Percentiles rank a stretch among this genome's conserved stretches.
Evolutionary conservation across 2,113 vertebrate species (phyloP).

Genomic region (Tor tambroides): DNA sequence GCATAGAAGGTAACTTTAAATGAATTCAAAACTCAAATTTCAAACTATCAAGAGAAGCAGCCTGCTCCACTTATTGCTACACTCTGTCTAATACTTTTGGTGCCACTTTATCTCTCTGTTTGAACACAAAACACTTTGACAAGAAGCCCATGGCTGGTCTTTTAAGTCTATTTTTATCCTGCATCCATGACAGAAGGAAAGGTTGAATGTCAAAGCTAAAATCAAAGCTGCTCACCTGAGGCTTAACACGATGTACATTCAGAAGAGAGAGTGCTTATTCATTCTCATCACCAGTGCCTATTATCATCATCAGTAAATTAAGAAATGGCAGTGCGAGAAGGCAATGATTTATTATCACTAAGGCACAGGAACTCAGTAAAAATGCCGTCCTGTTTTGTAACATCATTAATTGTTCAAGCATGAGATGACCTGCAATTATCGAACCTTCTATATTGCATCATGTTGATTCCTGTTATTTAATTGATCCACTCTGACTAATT

Average conservation of each 20-base stretch:
- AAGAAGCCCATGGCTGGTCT: neutral
- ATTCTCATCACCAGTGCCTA: neutral
- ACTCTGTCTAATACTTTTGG: neutral
- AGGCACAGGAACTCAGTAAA: neutral
- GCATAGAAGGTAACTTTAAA: neutral
- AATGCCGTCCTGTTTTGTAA: neutral
- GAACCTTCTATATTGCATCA: neutral
- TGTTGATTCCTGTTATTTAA: neutral
- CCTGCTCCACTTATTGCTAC: neutral
- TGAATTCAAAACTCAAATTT: neutral
- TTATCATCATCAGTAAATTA: neutral
- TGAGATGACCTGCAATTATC: neutral
- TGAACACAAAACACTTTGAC: neutral
- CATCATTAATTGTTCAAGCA: neutral
- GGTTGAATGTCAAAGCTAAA: neutral
- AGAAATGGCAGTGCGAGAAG: neutral
- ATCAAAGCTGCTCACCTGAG: neutral
- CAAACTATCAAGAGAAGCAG: neutral
- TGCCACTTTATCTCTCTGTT: neutral
- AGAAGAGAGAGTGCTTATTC: neutral
- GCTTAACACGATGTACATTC: neutral
- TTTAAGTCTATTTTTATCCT: constrained; percentile 12
- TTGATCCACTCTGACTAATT: neutral
- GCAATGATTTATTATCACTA: neutral
- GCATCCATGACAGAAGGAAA: neutral